Percentiles rank a stretch among this genome's conserved stretches.
phyloP scores from a whole-genome alignment of 2,113 vertebrate species.

The Sapajus apella region DNA sequence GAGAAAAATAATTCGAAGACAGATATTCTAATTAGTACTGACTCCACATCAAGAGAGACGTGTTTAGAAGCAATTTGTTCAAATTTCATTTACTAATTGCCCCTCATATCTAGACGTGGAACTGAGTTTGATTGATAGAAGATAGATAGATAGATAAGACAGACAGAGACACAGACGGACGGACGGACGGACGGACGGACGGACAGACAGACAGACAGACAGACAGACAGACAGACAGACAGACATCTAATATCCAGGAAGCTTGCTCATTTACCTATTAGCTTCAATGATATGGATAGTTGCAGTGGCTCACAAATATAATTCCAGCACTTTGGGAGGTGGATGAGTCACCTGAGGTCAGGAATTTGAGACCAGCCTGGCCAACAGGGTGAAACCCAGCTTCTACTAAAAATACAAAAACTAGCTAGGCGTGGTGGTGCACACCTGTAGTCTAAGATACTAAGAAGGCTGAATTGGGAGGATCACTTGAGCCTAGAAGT shows the following conservation, averaged over 20 bases:
- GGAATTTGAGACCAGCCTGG: too few relatives aligned
- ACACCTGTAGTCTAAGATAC: too few relatives aligned
- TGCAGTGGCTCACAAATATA: too few relatives aligned
- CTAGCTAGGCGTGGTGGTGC: fast-evolving
- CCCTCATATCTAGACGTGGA: not conserved
- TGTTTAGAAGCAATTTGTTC: not conserved
- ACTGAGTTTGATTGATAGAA: too few relatives aligned
- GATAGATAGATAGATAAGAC: too few relatives aligned
- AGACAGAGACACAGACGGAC: too few relatives aligned
- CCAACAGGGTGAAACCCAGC: too few relatives aligned
- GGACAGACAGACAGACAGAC: not conserved
- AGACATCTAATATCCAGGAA: not conserved
- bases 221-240: not conserved
- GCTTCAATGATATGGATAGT: not conserved
- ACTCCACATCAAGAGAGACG: not conserved
- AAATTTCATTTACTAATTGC: not conserved
- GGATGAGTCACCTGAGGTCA: too few relatives aligned
- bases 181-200: not conserved
- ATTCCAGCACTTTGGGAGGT: too few relatives aligned
- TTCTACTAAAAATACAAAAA: too few relatives aligned
- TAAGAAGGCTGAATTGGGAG: too few relatives aligned
- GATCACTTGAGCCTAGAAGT: too few relatives aligned
- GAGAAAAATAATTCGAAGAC: not conserved
- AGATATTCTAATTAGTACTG: not conserved
- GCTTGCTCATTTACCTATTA: not conserved